Conservation (phyloP, 2,797 vertebrate species). For the Enteromius fasciolatus region DNA sequence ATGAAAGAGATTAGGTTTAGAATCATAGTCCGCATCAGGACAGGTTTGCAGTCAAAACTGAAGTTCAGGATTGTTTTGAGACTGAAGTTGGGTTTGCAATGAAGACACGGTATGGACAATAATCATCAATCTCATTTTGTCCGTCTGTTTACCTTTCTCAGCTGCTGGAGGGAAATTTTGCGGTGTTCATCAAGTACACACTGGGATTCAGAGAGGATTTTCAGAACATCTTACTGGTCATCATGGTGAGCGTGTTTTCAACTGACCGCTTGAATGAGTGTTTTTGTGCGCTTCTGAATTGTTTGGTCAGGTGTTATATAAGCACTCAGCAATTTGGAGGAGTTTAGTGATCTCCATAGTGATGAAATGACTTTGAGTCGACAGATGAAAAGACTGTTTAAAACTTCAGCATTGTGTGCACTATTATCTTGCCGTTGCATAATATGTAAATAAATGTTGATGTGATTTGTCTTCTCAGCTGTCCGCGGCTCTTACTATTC, state of each 20-base stretch:
- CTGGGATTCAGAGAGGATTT: constrained; percentile 88
- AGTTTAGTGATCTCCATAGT: constrained; percentile 27
- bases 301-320: constrained; percentile 2
- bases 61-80: constrained; percentile 6
- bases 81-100: constrained; percentile 35
- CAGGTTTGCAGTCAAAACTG: constrained; percentile 3
- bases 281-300: neutral
- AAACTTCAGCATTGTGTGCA: constrained; percentile 17
- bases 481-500: constrained; percentile 89
- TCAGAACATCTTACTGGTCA: constrained; percentile 92
- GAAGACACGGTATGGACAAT: neutral
- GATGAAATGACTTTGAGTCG: constrained; percentile 61
- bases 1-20: constrained; percentile 45
- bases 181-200: constrained; percentile 90
- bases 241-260: constrained; percentile 84
- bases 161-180: constrained; percentile 96
- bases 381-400: constrained; percentile 54
- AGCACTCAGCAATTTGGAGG: constrained; percentile 6
- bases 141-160: constrained; percentile 63
- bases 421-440: neutral
- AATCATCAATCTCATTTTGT: neutral
- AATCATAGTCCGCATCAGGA: constrained; percentile 30
- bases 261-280: neutral
- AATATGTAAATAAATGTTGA: neutral
- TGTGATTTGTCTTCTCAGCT: constrained; percentile 68